Conservation (phyloP, 1,140 invertebrate species). For the Coptotermes formosanus region DNA sequence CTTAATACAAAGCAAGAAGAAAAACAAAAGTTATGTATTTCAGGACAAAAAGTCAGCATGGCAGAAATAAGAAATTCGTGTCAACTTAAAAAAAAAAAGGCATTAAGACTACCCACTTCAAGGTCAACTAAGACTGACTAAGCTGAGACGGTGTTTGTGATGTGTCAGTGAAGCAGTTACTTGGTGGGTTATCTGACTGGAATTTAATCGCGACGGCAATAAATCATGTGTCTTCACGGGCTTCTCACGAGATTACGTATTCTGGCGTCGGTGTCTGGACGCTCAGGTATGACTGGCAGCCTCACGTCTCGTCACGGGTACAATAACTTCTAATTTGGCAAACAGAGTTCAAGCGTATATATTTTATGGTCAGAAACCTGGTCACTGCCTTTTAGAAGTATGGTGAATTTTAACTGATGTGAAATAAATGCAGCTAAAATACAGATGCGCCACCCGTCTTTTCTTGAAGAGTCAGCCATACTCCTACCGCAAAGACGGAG, state of each 20-base stretch:
- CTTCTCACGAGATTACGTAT: constrained; percentile 6
- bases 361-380: background rate
- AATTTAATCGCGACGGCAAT: background rate
- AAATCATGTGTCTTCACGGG: background rate
- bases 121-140: background rate
- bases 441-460: no score
- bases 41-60: background rate
- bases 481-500: no score
- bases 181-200: background rate
- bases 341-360: background rate
- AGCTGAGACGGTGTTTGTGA: background rate
- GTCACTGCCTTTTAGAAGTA: background rate
- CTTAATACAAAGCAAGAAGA: background rate
- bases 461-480: no score
- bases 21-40: background rate
- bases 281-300: background rate
- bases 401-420: no score
- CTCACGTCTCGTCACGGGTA: background rate
- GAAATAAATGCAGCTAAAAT: no score
- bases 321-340: background rate
- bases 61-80: background rate
- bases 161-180: background rate
- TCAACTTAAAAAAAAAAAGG: background rate
- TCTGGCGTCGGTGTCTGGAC: background rate
- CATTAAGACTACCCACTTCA: background rate